These are phyloP conservation scores for Pachypanchax playfairii DNA, from an alignment of 2,113 vertebrate genomes.

Conservation along the genomic window DNA sequence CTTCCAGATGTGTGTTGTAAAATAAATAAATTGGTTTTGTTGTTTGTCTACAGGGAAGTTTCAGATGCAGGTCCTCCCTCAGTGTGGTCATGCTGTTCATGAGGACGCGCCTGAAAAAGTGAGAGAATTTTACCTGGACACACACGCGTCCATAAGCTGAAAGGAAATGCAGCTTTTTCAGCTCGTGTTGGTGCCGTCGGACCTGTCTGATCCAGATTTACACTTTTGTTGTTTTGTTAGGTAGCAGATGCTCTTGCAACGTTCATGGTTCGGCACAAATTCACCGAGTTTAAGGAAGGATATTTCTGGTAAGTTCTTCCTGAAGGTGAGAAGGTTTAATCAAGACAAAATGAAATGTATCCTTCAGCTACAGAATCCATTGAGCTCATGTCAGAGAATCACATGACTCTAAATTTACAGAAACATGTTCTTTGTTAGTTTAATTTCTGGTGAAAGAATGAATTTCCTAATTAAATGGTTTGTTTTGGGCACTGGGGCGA, in stretches of 20 bases:
- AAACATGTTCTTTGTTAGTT: too few relatives aligned
- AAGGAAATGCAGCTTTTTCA: neutral
- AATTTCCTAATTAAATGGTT: too few relatives aligned
- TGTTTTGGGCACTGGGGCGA: too few relatives aligned
- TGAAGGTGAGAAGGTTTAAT: neutral
- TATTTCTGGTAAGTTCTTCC: constrained; percentile 88
- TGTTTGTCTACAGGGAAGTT: constrained; percentile 89
- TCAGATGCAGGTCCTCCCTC: constrained; percentile 98
- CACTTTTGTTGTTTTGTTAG: constrained; percentile 60
- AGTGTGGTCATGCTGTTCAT: constrained; percentile 98
- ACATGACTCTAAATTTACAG: too few relatives aligned
- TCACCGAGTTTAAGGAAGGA: constrained; percentile 94
- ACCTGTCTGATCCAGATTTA: neutral
- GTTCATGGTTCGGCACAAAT: constrained; percentile 96
- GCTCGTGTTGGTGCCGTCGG: neutral
- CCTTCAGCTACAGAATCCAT: too few relatives aligned
- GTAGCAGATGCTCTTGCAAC: constrained; percentile 95
- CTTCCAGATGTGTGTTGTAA: neutral
- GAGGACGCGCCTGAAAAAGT: constrained; percentile 98
- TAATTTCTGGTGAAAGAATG: too few relatives aligned
- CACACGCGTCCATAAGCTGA: neutral
- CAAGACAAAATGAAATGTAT: too few relatives aligned
- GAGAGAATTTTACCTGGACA: constrained; percentile 25
- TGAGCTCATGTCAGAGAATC: too few relatives aligned
- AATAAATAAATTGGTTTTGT: neutral